Evolutionary conservation across 2,888 invertebrate genomes (phyloP).

Genomic region (Drosophila testacea): DNA sequence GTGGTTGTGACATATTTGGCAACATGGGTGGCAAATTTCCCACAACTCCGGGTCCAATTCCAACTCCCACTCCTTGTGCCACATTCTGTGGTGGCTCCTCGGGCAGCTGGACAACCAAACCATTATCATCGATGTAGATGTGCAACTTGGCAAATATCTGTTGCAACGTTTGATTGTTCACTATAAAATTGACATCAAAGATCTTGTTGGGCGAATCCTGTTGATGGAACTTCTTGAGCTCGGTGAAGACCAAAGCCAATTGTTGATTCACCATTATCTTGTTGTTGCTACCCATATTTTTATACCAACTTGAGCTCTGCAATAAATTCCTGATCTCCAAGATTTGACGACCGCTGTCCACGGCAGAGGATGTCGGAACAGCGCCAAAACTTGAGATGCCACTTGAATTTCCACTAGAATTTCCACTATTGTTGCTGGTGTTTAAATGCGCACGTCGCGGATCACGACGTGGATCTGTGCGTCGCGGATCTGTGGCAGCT

Average conservation of each 20-base stretch:
- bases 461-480: constrained; percentile 67
- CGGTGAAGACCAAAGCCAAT: constrained; percentile 87
- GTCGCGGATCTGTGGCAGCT: constrained; percentile 35
- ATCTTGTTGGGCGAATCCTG: constrained; percentile 86
- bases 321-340: constrained; percentile 88
- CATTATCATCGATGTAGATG: constrained; percentile 87
- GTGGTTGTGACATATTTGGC: constrained; percentile 81
- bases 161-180: constrained; percentile 86
- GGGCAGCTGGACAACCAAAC: constrained; percentile 85
- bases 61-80: background rate
- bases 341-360: constrained; percentile 82
- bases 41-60: background rate
- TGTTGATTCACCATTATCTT: constrained; percentile 90
- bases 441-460: constrained; percentile 59
- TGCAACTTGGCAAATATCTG: constrained; percentile 88
- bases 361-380: background rate
- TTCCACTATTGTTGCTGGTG: background rate
- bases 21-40: constrained; percentile 55
- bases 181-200: constrained; percentile 86
- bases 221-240: constrained; percentile 88
- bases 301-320: constrained; percentile 90
- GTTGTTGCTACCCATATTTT: constrained; percentile 89
- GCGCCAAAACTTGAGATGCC: too few relatives aligned
- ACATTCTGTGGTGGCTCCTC: constrained; percentile 60
- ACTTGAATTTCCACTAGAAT: background rate